phyloP scores from a whole-genome alignment of 2,113 vertebrate species.

The Melanerpes formicivorus region DNA sequence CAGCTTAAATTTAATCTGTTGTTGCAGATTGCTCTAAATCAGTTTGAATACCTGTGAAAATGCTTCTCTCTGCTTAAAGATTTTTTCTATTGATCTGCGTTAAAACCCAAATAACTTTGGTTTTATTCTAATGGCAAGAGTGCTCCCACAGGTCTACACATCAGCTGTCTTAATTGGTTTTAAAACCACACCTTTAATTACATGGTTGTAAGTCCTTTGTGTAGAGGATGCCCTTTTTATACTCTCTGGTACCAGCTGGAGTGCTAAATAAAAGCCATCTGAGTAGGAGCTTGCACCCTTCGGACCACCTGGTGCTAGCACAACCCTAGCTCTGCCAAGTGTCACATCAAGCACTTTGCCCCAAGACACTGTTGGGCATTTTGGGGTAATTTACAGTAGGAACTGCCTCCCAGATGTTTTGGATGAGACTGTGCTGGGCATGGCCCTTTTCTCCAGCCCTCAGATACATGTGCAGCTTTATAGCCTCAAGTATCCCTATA shows the following conservation, averaged over 20 bases:
- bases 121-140: neutral
- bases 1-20: constrained; percentile 18
- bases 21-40: constrained; percentile 20
- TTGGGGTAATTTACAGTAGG: neutral
- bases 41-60: constrained; percentile 27
- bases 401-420: neutral
- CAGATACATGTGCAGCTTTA: neutral
- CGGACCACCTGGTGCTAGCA: fast-evolving
- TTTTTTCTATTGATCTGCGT: neutral
- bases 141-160: neutral
- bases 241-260: neutral
- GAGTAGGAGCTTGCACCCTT: neutral
- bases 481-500: neutral
- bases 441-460: neutral
- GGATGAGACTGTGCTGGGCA: neutral
- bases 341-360: fast-evolving
- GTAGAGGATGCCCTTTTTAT: neutral
- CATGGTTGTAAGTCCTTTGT: neutral
- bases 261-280: neutral
- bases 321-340: neutral
- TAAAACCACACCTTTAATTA: neutral
- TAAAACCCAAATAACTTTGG: constrained; percentile 27
- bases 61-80: constrained; percentile 22
- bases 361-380: neutral
- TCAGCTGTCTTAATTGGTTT: neutral